These are phyloP conservation scores for Protobothrops flavoviridis DNA, from an alignment of 2,113 vertebrate genomes.

Conservation along the genomic window DNA sequence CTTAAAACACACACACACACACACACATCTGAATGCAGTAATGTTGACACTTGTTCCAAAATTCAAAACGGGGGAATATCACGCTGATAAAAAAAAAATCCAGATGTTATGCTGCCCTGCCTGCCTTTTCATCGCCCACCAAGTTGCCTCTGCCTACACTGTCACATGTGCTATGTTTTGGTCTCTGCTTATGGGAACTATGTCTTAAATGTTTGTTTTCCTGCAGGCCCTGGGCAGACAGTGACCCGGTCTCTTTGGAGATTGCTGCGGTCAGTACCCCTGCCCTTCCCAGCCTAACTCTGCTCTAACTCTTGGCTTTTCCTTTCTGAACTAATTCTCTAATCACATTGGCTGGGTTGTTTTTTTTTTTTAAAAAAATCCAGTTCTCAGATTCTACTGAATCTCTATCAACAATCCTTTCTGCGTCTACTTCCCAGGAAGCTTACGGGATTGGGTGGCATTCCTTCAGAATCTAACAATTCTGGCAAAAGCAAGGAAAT, in stretches of 20 bases:
- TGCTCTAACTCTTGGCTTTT: conserved; percentile 51
- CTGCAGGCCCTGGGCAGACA: conserved; percentile 61
- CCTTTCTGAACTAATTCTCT: conserved; percentile 58
- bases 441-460: background rate
- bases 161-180: background rate
- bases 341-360: conserved; percentile 42
- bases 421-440: background rate
- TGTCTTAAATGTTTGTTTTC: conserved; percentile 63
- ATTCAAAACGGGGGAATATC: rapidly evolving
- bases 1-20: background rate
- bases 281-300: conserved; percentile 47
- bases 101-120: background rate
- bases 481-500: rapidly evolving
- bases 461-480: conserved; percentile 8
- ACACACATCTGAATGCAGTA: background rate
- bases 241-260: conserved; percentile 64
- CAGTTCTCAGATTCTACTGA: background rate
- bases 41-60: too few species aligned
- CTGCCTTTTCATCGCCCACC: background rate
- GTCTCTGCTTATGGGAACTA: background rate
- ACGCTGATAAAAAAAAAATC: background rate
- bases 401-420: background rate
- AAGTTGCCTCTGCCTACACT: background rate
- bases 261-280: conserved; percentile 64
- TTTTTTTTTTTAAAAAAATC: background rate